These are phyloP conservation scores for Chromis chromis DNA, from an alignment of 2,797 vertebrate species.

Conservation along the genomic window DNA sequence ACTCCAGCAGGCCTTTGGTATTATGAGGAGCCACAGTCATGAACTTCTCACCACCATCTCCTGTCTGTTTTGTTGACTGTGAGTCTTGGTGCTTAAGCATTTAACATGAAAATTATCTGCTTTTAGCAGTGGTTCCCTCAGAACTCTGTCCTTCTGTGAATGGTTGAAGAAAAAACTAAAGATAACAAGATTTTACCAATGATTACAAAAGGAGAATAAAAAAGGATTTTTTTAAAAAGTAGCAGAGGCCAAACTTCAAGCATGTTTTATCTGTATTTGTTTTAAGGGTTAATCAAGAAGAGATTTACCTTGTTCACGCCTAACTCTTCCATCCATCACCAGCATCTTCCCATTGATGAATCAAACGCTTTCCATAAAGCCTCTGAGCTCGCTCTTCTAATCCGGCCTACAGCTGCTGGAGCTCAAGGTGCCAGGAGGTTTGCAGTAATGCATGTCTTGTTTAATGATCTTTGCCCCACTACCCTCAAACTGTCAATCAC, in stretches of 20 bases:
- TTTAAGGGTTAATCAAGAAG: conserved; percentile 12
- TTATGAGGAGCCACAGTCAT: conserved; percentile 7
- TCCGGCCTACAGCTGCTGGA: conserved; percentile 62
- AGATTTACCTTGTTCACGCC: conserved; percentile 12
- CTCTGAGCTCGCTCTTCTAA: conserved; percentile 53
- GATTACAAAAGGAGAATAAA: too few relatives aligned
- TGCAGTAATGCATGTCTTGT: conserved; percentile 43
- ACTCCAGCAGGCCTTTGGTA: background rate
- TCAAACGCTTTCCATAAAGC: conserved; percentile 43
- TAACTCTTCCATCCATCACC: background rate
- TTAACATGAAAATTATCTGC: too few relatives aligned
- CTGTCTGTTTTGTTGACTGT: too few relatives aligned
- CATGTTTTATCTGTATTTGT: conserved; percentile 19
- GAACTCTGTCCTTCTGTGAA: too few relatives aligned
- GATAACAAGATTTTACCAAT: background rate
- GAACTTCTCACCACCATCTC: conserved; percentile 2
- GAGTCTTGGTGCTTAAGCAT: too few relatives aligned
- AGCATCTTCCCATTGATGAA: conserved; percentile 49
- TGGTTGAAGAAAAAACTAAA: background rate
- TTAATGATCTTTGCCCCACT: conserved; percentile 73
- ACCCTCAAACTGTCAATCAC: conserved; percentile 78
- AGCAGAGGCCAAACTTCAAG: background rate
- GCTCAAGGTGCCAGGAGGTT: conserved; percentile 62
- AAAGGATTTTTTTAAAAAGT: too few relatives aligned
- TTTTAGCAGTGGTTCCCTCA: too few relatives aligned